These are phyloP conservation scores for Antheraea mylitta DNA, from an alignment of 1,140 invertebrate species.

Conservation along the genomic window DNA sequence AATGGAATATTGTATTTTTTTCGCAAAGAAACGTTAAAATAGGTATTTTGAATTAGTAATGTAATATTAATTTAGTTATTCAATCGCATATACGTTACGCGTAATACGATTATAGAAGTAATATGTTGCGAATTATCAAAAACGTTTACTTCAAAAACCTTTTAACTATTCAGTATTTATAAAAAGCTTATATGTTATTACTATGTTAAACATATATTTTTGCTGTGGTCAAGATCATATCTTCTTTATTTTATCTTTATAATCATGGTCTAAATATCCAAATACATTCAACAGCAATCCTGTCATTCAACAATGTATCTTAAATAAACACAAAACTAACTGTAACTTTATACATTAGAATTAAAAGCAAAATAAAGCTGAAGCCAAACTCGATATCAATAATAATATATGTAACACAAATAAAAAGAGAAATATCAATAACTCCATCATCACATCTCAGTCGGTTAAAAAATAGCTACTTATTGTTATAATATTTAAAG, in stretches of 20 bases:
- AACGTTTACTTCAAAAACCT: too few species aligned
- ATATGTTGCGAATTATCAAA: too few species aligned
- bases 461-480: slow-evolving; percentile 47
- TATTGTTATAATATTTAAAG: slow-evolving; percentile 19
- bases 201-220: too few species aligned
- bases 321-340: neutral
- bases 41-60: too few species aligned
- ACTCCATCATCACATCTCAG: slow-evolving; percentile 32
- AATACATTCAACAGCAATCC: neutral
- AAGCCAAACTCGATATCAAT: slow-evolving; percentile 42
- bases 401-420: slow-evolving; percentile 25
- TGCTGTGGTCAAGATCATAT: neutral
- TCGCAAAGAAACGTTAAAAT: too few species aligned
- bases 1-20: too few species aligned
- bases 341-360: neutral
- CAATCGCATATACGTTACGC: too few species aligned
- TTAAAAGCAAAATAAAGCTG: slow-evolving; percentile 49
- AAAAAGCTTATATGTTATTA: too few species aligned
- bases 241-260: neutral
- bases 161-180: too few species aligned
- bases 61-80: too few species aligned
- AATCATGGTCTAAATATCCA: neutral
- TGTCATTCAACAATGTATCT: neutral
- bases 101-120: too few species aligned
- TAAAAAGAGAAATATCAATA: slow-evolving; percentile 33